Base-by-base conservation (phyloP, 2,113 vertebrate species). In the Ptyas mucosa region DNA sequence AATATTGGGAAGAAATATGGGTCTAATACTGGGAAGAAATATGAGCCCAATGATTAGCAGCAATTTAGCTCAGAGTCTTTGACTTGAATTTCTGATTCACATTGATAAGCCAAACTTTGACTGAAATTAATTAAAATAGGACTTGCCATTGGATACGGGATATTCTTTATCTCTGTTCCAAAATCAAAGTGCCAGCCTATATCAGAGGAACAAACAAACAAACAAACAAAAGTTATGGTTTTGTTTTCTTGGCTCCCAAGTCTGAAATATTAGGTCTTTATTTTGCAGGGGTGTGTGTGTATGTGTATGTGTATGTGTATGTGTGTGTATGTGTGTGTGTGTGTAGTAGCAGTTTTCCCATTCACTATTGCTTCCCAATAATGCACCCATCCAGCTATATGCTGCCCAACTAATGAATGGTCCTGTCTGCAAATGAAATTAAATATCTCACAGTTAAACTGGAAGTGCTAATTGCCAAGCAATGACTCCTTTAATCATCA, bases 401-500 rank as follows among this genome's bases (percentile, higher is more conserved):
- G 90, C 49, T 89, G 57, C 55, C 5, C 39, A 89, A 0, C 3
- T 53, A 69, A 89, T 85, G 89, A 90, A 0, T 4, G 10, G 85
- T 94, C 75, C 54, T 29, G 39, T 95, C 96, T 88, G 93, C 94
- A 95, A 95, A 93, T 0, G 0, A 91, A 95, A 95, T 96, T 96
- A 97, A 97, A 95, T 0, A 75, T 91, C 85, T 94, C 85, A 55
- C 87, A 93, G 89, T 97, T 95, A 94, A 94, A 94, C 2, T 89
- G 93, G 90, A 94, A 95, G 90, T 94, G 92, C 91, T 97, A 97
- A 97, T 97, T 97, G 96, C 95, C 89, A 94, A 34, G 94, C 96
- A 96, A 97, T 97, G 88, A 95, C 96, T 97, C 88, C 92, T 95
- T 97, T 96, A 97, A 97, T 97, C 95, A 95, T 94, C 94, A 95